Evolutionary conservation across 2,797 vertebrate genomes (phyloP).

Genomic region (Synaphobranchus kaupii): DNA sequence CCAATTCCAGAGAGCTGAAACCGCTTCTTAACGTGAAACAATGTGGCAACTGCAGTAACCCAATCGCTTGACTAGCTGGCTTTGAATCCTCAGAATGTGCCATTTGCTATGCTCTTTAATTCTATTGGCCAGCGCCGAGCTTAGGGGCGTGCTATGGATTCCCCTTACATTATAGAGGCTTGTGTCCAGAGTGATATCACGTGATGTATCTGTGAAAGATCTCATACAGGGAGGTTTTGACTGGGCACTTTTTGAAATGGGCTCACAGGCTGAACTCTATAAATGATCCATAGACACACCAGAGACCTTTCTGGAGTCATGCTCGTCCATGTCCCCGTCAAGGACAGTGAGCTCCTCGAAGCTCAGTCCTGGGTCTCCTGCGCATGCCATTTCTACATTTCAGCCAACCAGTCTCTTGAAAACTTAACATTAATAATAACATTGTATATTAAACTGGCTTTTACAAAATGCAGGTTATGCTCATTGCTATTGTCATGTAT

Average conservation of each 20-base stretch:
- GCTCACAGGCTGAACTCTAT: not conserved
- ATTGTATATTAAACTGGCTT: not conserved
- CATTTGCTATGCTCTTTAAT: slow-evolving; percentile 4
- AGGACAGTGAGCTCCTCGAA: not conserved
- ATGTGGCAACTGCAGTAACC: slow-evolving; percentile 10
- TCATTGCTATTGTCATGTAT: not conserved
- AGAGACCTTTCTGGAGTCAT: not conserved
- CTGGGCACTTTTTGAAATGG: not conserved
- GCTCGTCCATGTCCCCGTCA: not conserved
- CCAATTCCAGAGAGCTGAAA: not conserved
- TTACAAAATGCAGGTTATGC: not conserved
- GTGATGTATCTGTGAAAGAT: not conserved
- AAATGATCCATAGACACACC: not conserved
- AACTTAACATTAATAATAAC: not conserved
- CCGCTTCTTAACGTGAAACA: not conserved
- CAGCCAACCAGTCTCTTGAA: not conserved
- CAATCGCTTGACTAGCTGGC: not conserved
- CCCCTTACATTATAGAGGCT: not conserved
- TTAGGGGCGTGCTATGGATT: not conserved
- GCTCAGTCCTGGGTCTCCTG: not conserved
- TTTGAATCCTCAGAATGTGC: not conserved
- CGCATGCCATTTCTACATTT: not conserved
- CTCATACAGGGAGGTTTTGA: not conserved
- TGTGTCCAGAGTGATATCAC: not conserved
- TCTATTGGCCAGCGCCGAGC: not conserved